These are phyloP conservation scores for Unio delphinus DNA, from an alignment of 2,888 invertebrate species.

Conservation along the genomic window DNA sequence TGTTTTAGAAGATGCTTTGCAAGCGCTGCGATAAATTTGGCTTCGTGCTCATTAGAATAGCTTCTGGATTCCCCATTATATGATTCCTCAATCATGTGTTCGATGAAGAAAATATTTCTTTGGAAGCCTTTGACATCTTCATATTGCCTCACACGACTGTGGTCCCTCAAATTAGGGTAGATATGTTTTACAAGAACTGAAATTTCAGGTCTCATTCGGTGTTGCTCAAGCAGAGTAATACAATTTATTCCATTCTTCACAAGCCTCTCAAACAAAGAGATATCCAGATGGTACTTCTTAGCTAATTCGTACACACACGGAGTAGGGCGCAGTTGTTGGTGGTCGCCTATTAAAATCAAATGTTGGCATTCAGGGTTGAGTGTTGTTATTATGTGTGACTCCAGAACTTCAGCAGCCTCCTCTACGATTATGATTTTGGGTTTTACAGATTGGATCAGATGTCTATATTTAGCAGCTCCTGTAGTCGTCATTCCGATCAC, in stretches of 20 bases:
- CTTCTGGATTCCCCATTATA: conserved; percentile 28
- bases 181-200: conserved; percentile 56
- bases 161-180: conserved; percentile 60
- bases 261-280: conserved; percentile 88
- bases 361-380: conserved; percentile 83
- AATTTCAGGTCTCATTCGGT: conserved; percentile 69
- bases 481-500: conserved; percentile 70
- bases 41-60: conserved; percentile 36
- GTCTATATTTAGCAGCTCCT: conserved; percentile 61
- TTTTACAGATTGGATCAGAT: conserved; percentile 55
- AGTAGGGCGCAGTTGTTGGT: conserved; percentile 84
- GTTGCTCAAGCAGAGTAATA: conserved; percentile 67
- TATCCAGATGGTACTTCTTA: conserved; percentile 79
- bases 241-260: conserved; percentile 77
- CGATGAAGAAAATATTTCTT: conserved; percentile 62
- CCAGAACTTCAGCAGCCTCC: conserved; percentile 90
- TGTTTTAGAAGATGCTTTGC: conserved; percentile 63
- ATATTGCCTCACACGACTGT: conserved; percentile 49
- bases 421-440: conserved; percentile 78
- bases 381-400: conserved; percentile 85
- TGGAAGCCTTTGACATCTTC: conserved; percentile 54
- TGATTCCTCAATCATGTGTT: conserved; percentile 25
- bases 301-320: conserved; percentile 81
- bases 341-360: conserved; percentile 87
- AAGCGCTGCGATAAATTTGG: conserved; percentile 34